These are phyloP conservation scores for Xiphias gladius DNA, from an alignment of 2,113 vertebrate species.

Conservation along the genomic window DNA sequence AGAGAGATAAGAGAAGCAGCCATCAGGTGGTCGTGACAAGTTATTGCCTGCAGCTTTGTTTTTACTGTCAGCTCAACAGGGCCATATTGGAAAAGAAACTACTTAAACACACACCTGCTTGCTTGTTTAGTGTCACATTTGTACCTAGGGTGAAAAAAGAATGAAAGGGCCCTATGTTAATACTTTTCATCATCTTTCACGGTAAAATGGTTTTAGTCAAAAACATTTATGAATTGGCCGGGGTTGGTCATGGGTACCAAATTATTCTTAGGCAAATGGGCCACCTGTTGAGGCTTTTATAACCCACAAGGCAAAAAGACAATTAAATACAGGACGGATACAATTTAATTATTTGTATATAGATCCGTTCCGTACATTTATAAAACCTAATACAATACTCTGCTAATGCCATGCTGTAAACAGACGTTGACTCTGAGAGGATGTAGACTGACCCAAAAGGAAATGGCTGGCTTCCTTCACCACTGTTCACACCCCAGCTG, in stretches of 20 bases:
- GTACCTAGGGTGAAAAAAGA: background rate
- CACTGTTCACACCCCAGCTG: slow-evolving; percentile 72
- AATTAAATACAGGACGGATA: background rate
- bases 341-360: background rate
- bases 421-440: slow-evolving; percentile 35
- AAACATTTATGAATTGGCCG: background rate
- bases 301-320: background rate
- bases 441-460: slow-evolving; percentile 69
- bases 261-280: background rate
- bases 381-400: background rate
- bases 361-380: background rate
- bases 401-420: background rate
- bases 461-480: slow-evolving; percentile 58
- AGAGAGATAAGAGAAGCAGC: slow-evolving; percentile 32
- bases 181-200: background rate
- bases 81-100: slow-evolving; percentile 36
- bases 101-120: slow-evolving; percentile 50
- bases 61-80: slow-evolving; percentile 61
- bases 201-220: background rate
- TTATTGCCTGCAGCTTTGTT: slow-evolving; percentile 59
- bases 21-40: slow-evolving; percentile 74
- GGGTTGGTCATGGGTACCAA: background rate
- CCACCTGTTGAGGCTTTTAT: slow-evolving; percentile 1
- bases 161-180: background rate
- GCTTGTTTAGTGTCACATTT: slow-evolving; percentile 23